Percentiles rank a stretch among this genome's conserved stretches.
Conservation (phyloP, 2,797 vertebrate genomes). For the Peromyscus nudipes region DNA sequence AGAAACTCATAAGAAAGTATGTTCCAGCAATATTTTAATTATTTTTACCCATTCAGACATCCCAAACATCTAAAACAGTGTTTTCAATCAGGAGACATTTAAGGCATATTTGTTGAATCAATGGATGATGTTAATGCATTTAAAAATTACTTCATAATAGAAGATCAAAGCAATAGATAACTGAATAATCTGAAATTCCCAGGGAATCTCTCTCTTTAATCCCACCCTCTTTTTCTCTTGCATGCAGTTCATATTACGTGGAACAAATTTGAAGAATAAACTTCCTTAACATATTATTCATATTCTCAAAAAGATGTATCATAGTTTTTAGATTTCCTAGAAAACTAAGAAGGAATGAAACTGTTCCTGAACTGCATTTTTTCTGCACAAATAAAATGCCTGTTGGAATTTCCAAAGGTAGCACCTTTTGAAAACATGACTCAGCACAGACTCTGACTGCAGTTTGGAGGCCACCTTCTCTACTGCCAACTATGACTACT, state of each 20-base stretch:
- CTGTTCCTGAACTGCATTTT: neutral
- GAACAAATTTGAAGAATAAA: neutral
- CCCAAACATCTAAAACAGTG: neutral
- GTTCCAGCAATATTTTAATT: neutral
- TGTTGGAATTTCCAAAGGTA: conserved; percentile 4
- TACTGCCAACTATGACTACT: conserved; percentile 15
- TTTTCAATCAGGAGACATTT: neutral
- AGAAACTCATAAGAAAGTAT: neutral
- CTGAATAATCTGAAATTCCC: neutral
- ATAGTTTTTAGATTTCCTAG: neutral
- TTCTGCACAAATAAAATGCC: neutral
- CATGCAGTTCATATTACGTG: neutral
- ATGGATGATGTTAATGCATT: neutral
- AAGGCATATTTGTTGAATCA: neutral
- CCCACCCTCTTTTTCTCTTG: neutral
- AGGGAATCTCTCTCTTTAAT: neutral
- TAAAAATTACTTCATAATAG: neutral
- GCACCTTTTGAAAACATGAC: neutral
- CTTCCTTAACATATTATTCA: neutral
- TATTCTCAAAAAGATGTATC: neutral
- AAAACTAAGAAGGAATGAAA: conserved; percentile 10
- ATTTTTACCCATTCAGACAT: conserved; percentile 14
- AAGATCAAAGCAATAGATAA: neutral
- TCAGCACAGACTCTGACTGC: neutral
- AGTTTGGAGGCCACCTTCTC: neutral